Percentiles rank a stretch among this genome's conserved stretches.
phyloP scores from a whole-genome alignment of 2,797 vertebrate species.

The Acrocephalus scirpaceus region DNA sequence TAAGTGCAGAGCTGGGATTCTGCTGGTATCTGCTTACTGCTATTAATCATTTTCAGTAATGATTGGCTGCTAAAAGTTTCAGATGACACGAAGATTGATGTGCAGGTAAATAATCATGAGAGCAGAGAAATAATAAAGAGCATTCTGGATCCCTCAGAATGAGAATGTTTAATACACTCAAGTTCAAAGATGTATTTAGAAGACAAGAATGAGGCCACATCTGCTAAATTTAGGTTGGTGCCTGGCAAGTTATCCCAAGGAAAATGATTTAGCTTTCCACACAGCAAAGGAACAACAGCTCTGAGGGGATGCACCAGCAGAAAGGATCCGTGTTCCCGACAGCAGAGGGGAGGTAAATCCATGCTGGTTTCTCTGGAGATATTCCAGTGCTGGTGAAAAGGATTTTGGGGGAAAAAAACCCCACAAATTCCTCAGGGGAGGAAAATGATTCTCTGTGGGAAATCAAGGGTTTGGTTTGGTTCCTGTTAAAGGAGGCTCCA shows the following conservation, averaged over 20 bases:
- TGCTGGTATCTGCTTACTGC: constrained; percentile 34
- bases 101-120: constrained; percentile 39
- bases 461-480: not conserved
- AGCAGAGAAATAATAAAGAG: constrained; percentile 7
- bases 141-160: not conserved
- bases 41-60: constrained; percentile 45
- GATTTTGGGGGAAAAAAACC: rapidly evolving
- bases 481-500: not conserved
- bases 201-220: not conserved
- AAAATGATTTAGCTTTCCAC: not conserved
- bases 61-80: constrained; percentile 44
- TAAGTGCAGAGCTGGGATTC: constrained; percentile 38
- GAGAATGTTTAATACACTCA: not conserved
- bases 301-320: not conserved
- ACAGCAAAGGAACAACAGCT: not conserved
- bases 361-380: not conserved
- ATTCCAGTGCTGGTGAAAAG: not conserved
- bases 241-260: not conserved
- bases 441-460: not conserved
- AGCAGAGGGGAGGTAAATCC: not conserved
- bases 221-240: not conserved
- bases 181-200: not conserved
- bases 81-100: constrained; percentile 49
- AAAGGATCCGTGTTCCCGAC: not conserved
- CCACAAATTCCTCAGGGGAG: not conserved